These are phyloP conservation scores for Cephus pygmeus DNA, from an alignment of 2,888 invertebrate genomes.

Conservation along the genomic window DNA sequence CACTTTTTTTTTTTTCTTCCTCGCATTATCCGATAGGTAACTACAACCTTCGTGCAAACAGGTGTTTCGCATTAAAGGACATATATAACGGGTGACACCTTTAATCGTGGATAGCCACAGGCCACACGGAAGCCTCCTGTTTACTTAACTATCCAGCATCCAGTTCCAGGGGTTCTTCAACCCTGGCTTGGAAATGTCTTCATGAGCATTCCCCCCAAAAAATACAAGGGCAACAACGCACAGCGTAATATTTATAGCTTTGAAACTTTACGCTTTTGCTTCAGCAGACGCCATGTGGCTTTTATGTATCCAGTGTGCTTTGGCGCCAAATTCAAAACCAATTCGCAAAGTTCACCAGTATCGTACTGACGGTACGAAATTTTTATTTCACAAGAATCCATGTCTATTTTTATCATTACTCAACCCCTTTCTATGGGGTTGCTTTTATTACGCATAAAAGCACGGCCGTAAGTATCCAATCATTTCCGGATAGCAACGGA, in stretches of 20 bases:
- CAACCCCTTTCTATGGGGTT: too few relatives aligned
- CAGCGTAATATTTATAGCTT: background rate
- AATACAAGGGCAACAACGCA: background rate
- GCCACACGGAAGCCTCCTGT: background rate
- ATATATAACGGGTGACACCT: background rate
- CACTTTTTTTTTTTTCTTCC: background rate
- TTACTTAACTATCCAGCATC: background rate
- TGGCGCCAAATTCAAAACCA: background rate
- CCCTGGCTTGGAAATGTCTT: background rate
- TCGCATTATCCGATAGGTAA: background rate
- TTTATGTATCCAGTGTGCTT: background rate
- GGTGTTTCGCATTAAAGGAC: background rate
- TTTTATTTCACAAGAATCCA: too few relatives aligned
- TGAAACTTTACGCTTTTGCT: background rate
- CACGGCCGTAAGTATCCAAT: background rate
- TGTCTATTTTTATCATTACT: too few relatives aligned
- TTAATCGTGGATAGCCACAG: background rate
- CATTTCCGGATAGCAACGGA: background rate
- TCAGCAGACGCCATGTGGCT: background rate
- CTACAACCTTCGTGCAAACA: background rate
- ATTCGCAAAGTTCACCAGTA: background rate
- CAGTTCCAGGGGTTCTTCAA: background rate
- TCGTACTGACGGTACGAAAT: too few relatives aligned
- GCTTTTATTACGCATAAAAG: too few relatives aligned
- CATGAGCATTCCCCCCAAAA: background rate